phyloP scores from a whole-genome alignment of 2,888 invertebrate genomes.

The Strigamia transsilvanica region DNA sequence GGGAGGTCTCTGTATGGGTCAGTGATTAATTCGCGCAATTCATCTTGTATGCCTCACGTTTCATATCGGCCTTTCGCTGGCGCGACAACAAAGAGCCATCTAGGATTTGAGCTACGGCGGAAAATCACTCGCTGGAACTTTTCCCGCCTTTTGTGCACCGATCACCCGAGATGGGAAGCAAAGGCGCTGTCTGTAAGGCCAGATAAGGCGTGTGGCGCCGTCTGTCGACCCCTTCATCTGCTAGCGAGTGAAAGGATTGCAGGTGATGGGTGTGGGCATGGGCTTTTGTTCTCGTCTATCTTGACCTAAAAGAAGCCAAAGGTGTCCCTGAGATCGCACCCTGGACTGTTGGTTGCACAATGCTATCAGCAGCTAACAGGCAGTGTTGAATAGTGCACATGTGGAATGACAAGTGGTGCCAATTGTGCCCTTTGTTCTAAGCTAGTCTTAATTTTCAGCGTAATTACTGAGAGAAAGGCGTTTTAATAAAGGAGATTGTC shows the following conservation, averaged over 20 bases:
- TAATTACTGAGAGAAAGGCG: conserved; percentile 24
- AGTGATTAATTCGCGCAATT: conserved; percentile 31
- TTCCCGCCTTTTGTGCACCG: conserved; percentile 34
- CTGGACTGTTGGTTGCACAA: conserved; percentile 35
- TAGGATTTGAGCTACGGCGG: background rate
- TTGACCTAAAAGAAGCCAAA: conserved; percentile 42
- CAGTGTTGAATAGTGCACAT: conserved; percentile 25
- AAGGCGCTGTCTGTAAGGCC: conserved; percentile 25
- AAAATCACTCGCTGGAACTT: conserved; percentile 22
- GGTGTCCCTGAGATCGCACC: conserved; percentile 29
- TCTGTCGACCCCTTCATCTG: conserved; percentile 37
- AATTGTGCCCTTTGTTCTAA: conserved; percentile 36
- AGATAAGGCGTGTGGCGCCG: conserved; percentile 34
- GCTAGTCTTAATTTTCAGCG: conserved; percentile 14
- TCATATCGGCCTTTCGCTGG: background rate
- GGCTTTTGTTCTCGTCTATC: conserved; percentile 31
- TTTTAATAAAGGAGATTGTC: conserved; percentile 43
- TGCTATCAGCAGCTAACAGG: conserved; percentile 25
- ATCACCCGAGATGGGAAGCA: conserved; percentile 31
- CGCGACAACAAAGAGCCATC: background rate
- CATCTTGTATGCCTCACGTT: conserved; percentile 2
- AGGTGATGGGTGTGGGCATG: conserved; percentile 25
- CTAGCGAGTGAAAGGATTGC: conserved; percentile 26
- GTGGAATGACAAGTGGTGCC: conserved; percentile 41
- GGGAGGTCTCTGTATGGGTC: background rate